A percentile compares a stretch with the other conserved stretches of the same genome.
phyloP scores from a whole-genome alignment of 2,113 vertebrate species.

The Arvicanthis niloticus region DNA sequence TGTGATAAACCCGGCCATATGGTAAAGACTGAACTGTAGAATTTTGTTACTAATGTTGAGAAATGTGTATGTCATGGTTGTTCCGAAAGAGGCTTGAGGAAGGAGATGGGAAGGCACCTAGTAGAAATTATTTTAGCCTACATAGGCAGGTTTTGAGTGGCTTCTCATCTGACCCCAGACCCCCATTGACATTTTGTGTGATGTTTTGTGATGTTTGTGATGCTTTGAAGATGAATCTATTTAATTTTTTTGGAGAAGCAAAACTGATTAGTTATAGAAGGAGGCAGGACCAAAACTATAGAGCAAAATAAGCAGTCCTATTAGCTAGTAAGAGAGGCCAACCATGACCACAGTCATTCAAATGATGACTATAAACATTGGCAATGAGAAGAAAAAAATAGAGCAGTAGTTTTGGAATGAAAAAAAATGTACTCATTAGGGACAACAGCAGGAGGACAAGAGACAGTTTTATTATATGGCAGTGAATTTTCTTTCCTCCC shows the following conservation, averaged over 20 bases:
- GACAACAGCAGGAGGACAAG: neutral
- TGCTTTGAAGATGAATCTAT: neutral
- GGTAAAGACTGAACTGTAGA: neutral
- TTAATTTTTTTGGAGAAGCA: neutral
- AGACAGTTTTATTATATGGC: neutral
- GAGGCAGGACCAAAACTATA: neutral
- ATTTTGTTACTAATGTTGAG: neutral
- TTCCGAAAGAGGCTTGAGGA: neutral
- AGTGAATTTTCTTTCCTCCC: neutral
- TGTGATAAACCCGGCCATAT: neutral
- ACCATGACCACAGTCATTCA: neutral
- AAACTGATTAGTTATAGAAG: neutral
- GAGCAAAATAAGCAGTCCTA: neutral
- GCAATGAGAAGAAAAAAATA: neutral
- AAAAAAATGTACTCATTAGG: too few species aligned
- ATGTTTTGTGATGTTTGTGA: neutral
- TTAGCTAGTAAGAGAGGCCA: neutral
- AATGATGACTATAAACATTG: neutral
- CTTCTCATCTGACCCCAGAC: neutral
- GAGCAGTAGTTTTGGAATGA: neutral
- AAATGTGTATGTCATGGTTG: neutral
- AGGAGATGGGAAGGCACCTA: neutral
- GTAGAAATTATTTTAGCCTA: neutral
- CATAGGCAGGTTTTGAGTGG: neutral
- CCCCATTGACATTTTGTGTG: neutral